phyloP scores from a whole-genome alignment of 2,888 invertebrate species.

The Eilema griseolum region DNA sequence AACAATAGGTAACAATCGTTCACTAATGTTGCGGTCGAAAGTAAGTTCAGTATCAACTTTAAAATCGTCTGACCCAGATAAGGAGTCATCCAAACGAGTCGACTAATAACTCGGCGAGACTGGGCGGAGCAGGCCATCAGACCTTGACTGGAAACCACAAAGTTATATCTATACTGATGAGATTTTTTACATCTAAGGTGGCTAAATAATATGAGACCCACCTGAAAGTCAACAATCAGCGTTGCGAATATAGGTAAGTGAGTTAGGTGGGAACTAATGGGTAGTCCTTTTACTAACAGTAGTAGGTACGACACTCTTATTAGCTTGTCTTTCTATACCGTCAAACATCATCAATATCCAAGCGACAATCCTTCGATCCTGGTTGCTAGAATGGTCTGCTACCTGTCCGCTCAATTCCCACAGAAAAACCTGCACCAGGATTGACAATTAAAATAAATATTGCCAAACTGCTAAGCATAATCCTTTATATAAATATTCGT shows the following conservation, averaged over 20 bases:
- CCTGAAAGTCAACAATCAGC: background rate
- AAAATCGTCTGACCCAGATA: constrained; percentile 61
- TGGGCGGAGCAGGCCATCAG: constrained; percentile 56
- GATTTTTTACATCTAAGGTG: background rate
- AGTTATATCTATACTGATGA: constrained; percentile 37
- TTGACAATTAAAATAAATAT: background rate
- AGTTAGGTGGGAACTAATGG: no score
- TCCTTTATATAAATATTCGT: background rate
- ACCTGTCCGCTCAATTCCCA: background rate
- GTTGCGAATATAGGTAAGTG: no score
- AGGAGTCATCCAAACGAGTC: constrained; percentile 54
- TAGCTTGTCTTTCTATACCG: no score
- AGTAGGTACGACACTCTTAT: no score
- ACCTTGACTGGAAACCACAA: constrained; percentile 64
- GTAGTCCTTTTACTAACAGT: no score
- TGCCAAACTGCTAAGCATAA: background rate
- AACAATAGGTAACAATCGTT: background rate
- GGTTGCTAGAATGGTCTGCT: no score
- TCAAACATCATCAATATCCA: background rate
- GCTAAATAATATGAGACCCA: background rate
- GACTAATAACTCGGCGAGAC: constrained; percentile 61
- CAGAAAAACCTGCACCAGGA: background rate
- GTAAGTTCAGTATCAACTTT: constrained; percentile 25
- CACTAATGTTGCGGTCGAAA: background rate
- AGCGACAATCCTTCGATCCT: background rate